Percentiles rank a stretch among this genome's conserved stretches.
Evolutionary conservation across 2,113 vertebrate species (phyloP).

Genomic region (Elachura formosa): DNA sequence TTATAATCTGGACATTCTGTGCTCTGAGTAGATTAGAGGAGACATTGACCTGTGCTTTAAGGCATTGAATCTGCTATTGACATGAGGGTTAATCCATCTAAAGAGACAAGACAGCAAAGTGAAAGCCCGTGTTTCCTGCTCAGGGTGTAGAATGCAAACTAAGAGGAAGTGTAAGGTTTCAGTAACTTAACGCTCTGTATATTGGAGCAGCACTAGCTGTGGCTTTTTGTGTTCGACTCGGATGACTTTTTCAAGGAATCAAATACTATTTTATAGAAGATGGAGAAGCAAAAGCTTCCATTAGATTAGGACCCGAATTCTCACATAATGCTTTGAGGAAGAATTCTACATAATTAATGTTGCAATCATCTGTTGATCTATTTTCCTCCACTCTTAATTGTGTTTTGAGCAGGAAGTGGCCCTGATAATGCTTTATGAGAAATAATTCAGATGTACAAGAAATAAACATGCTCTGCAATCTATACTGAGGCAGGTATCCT

Average conservation of each 20-base stretch:
- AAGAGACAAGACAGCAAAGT: background rate
- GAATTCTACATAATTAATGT: background rate
- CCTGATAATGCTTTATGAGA: background rate
- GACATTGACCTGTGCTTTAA: background rate
- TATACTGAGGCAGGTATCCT: background rate
- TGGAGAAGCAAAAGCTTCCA: background rate
- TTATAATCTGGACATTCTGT: slow-evolving; percentile 9
- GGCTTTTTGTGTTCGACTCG: background rate
- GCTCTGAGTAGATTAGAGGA: background rate
- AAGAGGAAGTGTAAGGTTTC: background rate
- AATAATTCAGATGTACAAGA: background rate
- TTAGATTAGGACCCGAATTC: background rate
- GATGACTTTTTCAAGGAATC: background rate
- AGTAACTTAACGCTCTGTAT: background rate
- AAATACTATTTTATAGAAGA: background rate
- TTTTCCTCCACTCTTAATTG: background rate
- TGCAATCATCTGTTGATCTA: background rate
- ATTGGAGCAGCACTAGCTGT: background rate
- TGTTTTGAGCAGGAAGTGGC: background rate
- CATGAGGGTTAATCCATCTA: background rate
- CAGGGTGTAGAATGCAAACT: background rate
- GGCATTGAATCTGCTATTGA: background rate
- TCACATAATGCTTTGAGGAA: background rate
- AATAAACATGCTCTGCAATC: background rate
- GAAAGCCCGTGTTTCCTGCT: background rate